Evolutionary conservation across 30 jellyfish, hydroid and myxozoan species (phyloP).

Genomic region (Hydra vulgaris): DNA sequence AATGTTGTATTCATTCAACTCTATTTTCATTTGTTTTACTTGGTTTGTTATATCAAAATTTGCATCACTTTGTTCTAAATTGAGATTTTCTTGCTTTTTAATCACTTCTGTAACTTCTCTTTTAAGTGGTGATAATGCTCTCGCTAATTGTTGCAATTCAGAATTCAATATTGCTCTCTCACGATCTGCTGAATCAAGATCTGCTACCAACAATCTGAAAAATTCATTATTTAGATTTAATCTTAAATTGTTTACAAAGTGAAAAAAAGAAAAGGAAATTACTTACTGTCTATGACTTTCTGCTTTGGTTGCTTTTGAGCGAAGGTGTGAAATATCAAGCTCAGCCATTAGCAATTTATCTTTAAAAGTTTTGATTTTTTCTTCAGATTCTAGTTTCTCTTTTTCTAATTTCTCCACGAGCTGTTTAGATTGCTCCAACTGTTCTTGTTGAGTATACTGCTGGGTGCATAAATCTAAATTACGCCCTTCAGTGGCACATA

Average conservation of each 20-base stretch:
- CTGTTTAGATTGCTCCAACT: conserved; percentile 40
- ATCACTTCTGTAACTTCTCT: conserved; percentile 82
- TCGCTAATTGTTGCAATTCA: conserved; percentile 82
- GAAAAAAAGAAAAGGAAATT: not conserved
- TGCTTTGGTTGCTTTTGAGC: conserved; percentile 63
- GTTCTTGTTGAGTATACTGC: conserved; percentile 78
- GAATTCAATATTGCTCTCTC: conserved; percentile 51
- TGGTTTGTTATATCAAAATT: conserved; percentile 6
- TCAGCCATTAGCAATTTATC: conserved; percentile 96
- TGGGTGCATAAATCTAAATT: conserved; percentile 69
- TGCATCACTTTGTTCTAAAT: conserved; percentile 13
- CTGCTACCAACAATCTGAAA: conserved; percentile 36
- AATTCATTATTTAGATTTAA: not conserved
- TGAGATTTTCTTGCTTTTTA: conserved; percentile 46
- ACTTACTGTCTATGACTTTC: conserved; percentile 50
- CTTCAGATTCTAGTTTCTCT: conserved; percentile 50
- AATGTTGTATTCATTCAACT: conserved; percentile 45
- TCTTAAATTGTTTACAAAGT: not conserved
- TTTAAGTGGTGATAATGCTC: conserved; percentile 94
- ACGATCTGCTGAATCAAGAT: conserved; percentile 55
- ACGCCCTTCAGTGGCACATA: conserved; percentile 79
- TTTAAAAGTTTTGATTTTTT: conserved; percentile 54
- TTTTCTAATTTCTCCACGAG: conserved; percentile 44
- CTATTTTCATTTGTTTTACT: conserved; percentile 48
- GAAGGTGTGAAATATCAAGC: conserved; percentile 76